Percentiles rank a stretch among this genome's conserved stretches.
Evolutionary conservation across 2,888 invertebrate species (phyloP).

Genomic region (Caenorhabditis sinica): DNA sequence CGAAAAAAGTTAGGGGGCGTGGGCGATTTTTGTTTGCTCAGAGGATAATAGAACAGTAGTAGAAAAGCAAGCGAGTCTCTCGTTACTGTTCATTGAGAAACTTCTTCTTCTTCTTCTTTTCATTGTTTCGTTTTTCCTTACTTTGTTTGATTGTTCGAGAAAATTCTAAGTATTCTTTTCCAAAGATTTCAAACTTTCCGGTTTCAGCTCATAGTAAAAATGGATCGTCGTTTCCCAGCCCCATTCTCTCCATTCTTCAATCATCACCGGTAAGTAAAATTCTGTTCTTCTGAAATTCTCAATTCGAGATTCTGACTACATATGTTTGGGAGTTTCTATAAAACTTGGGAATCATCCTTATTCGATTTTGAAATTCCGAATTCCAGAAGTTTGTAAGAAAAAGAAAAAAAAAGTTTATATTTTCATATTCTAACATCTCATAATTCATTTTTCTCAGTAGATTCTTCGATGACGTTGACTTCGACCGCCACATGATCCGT

Average conservation of each 20-base stretch:
- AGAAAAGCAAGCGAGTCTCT: constrained; percentile 47
- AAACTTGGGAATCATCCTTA: no score
- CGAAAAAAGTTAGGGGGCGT: constrained; percentile 2
- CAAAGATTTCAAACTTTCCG: constrained; percentile 1
- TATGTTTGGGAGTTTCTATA: no score
- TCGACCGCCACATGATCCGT: constrained; percentile 73
- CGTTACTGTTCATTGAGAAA: neutral
- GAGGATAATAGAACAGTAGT: constrained; percentile 64
- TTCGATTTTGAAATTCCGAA: no score
- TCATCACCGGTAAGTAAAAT: constrained; percentile 52
- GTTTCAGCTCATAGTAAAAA: constrained; percentile 11
- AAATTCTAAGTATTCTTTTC: neutral
- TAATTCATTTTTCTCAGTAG: constrained; percentile 14
- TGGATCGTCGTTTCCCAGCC: constrained; percentile 71
- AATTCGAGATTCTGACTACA: no score
- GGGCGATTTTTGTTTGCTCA: constrained; percentile 52
- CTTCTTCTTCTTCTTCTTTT: constrained; percentile 17
- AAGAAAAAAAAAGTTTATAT: neutral
- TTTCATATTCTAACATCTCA: neutral
- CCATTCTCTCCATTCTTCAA: constrained; percentile 73
- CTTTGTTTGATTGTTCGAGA: constrained; percentile 4
- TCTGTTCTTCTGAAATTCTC: neutral
- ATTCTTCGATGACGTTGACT: constrained; percentile 79
- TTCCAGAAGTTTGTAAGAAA: neutral
- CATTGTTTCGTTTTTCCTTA: constrained; percentile 1